A percentile compares a stretch with the other conserved stretches of the same genome.
Conservation (phyloP, 2,888 invertebrate species). For the Melieria picta region DNA sequence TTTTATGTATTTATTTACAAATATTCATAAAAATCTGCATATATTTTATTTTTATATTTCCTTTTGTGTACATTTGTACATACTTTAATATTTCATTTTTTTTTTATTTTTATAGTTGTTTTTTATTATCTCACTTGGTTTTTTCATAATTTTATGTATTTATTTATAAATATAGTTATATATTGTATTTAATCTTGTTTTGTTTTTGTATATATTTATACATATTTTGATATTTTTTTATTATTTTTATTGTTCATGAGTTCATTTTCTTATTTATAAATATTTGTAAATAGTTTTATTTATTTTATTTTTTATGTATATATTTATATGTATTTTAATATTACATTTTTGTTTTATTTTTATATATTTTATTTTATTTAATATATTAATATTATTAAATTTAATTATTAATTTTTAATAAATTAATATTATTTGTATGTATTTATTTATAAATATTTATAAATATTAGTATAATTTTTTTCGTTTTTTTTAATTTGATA, state of each 20-base stretch:
- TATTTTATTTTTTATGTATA: conserved; percentile 25
- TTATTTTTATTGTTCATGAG: conserved; percentile 18
- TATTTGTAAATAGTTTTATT: background rate
- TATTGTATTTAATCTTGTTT: conserved; percentile 19
- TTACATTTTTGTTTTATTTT: conserved; percentile 17
- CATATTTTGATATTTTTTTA: conserved; percentile 18
- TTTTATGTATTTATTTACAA: no score
- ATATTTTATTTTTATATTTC: no score
- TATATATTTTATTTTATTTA: background rate
- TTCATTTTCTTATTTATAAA: background rate
- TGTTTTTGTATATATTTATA: conserved; percentile 22
- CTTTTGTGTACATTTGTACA: background rate
- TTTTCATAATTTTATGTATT: conserved; percentile 14
- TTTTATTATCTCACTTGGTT: conserved; percentile 19
- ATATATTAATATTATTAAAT: no score
- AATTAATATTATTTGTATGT: no score
- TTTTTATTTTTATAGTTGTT: conserved; percentile 20
- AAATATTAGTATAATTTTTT: no score
- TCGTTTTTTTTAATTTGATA: conserved; percentile 1
- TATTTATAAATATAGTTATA: conserved; percentile 12
- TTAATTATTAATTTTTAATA: no score
- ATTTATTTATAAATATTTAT: no score
- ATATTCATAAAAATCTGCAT: no score
- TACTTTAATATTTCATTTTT: conserved; percentile 5
- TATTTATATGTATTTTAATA: conserved; percentile 1